These are phyloP conservation scores for Minunthozetes semirufus DNA, from an alignment of 2,888 invertebrate genomes.

Conservation along the genomic window DNA sequence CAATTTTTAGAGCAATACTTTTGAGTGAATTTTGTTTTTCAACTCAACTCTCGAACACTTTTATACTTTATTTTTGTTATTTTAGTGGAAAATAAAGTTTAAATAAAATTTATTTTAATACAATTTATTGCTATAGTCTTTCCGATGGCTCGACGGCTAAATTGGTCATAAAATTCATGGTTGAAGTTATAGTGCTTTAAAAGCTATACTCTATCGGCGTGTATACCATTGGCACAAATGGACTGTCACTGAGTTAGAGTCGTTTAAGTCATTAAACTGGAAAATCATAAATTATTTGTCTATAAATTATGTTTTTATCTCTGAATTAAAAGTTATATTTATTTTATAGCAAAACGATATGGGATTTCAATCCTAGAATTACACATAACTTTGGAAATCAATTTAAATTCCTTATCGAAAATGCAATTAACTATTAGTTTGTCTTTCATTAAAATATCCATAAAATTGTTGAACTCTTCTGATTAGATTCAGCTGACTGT, in stretches of 20 bases:
- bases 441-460: neutral
- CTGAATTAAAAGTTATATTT: neutral
- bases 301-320: neutral
- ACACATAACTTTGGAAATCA: neutral
- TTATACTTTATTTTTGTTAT: neutral
- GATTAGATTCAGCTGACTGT: too few relatives aligned
- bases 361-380: neutral
- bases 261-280: neutral
- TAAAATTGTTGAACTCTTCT: too few relatives aligned
- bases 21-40: constrained; percentile 2
- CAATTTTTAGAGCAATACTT: neutral
- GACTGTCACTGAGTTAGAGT: neutral
- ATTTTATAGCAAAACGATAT: neutral
- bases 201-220: neutral
- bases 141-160: neutral
- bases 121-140: constrained; percentile 4
- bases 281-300: neutral
- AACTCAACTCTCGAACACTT: neutral
- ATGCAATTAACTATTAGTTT: too few relatives aligned
- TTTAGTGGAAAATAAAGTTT: neutral
- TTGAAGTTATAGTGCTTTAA: neutral
- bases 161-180: constrained; percentile 4
- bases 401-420: neutral
- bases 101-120: constrained; percentile 3
- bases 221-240: neutral